phyloP scores from a whole-genome alignment of 2,888 invertebrate species.

The Leptura quadrifasciata region DNA sequence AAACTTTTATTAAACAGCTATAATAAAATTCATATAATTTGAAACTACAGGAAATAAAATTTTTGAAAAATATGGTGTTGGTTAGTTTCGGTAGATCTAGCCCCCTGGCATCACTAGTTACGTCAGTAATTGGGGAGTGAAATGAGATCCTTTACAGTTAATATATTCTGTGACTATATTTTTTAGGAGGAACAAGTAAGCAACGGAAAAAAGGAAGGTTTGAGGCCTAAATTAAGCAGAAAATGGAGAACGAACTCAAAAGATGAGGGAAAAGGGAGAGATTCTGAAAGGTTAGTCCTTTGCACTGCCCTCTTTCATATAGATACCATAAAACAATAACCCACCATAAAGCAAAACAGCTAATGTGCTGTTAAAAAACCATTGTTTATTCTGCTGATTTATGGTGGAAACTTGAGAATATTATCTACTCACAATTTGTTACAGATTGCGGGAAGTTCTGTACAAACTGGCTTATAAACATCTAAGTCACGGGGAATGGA shows the following conservation, averaged over 20 bases:
- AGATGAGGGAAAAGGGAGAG: constrained; percentile 61
- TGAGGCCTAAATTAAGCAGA: constrained; percentile 66
- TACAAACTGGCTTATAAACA: constrained; percentile 79
- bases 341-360: too few relatives aligned
- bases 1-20: too few relatives aligned
- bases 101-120: too few relatives aligned
- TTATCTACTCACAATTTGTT: not conserved
- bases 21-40: too few relatives aligned
- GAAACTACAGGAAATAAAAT: too few relatives aligned
- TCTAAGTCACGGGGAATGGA: constrained; percentile 80
- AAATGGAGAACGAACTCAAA: constrained; percentile 64
- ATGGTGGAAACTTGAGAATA: too few relatives aligned
- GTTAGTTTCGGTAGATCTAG: too few relatives aligned
- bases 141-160: too few relatives aligned
- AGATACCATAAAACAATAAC: not conserved
- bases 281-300: constrained; percentile 65
- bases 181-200: constrained; percentile 64
- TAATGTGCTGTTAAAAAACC: not conserved
- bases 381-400: too few relatives aligned
- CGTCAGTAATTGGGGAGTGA: too few relatives aligned
- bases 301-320: not conserved
- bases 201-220: constrained; percentile 45
- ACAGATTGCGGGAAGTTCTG: constrained; percentile 73
- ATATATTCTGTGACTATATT: too few relatives aligned
- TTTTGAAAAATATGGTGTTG: too few relatives aligned